A percentile compares a stretch with the other conserved stretches of the same genome.
Conservation (phyloP, 2,888 invertebrate genomes). For the Pimpla rufipes region DNA sequence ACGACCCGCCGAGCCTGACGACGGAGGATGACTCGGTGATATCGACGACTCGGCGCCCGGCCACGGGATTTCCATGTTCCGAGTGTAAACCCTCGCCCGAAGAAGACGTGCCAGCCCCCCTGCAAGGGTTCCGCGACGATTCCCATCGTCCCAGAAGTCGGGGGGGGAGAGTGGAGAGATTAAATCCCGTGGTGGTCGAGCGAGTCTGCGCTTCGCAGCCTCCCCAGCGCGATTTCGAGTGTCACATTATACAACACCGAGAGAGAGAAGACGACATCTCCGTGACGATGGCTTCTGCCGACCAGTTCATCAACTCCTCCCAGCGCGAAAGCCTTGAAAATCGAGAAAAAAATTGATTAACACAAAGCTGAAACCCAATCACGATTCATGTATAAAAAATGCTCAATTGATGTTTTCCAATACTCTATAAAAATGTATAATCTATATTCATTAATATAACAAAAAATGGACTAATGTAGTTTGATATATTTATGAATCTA, state of each 20-base stretch:
- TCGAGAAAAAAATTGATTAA: no score
- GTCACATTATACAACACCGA: conserved; percentile 62
- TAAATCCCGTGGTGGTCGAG: conserved; percentile 57
- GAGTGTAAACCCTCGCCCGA: conserved; percentile 55
- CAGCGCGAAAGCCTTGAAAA: conserved; percentile 20
- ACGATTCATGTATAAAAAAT: no score
- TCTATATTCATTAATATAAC: no score
- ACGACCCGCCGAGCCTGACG: conserved; percentile 32
- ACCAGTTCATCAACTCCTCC: conserved; percentile 64
- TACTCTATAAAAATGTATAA: no score
- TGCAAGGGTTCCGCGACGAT: conserved; percentile 43
- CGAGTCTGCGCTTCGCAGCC: conserved; percentile 54
- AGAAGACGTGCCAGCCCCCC: conserved; percentile 46
- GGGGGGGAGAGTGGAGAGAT: conserved; percentile 57
- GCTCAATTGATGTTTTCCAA: no score
- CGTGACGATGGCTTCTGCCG: conserved; percentile 57
- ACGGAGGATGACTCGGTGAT: conserved; percentile 76
- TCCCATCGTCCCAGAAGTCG: conserved; percentile 40
- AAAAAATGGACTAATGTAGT: no score
- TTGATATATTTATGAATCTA: no score
- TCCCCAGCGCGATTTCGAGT: conserved; percentile 58
- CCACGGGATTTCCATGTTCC: conserved; percentile 85
- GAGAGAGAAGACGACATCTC: conserved; percentile 38
- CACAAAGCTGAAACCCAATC: no score
- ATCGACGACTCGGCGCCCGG: conserved; percentile 81